Conservation (phyloP, 2,113 vertebrate species). For the Nicator chloris region DNA sequence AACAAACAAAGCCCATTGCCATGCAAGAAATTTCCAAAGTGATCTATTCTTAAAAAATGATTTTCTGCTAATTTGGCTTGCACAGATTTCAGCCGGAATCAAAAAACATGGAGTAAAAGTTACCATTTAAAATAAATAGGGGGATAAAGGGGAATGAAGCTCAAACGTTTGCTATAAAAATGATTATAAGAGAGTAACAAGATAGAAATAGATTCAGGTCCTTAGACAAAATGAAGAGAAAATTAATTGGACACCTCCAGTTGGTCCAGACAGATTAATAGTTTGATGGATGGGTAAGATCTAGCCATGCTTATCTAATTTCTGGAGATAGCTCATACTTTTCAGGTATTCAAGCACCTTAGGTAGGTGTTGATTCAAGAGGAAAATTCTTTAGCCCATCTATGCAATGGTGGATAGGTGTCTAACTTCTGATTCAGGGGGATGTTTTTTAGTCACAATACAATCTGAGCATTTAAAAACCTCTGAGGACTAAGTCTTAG, state of each 20-base stretch:
- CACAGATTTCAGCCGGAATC: background rate
- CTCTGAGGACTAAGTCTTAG: background rate
- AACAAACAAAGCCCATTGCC: background rate
- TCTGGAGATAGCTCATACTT: background rate
- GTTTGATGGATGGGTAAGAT: background rate
- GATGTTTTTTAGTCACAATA: background rate
- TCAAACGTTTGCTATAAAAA: background rate
- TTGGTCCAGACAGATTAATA: background rate
- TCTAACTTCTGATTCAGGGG: background rate
- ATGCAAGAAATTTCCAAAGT: background rate
- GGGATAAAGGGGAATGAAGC: background rate
- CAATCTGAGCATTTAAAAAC: fast-evolving
- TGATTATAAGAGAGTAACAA: background rate
- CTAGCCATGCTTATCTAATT: background rate
- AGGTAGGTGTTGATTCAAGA: background rate
- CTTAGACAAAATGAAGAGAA: background rate
- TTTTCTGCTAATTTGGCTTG: background rate
- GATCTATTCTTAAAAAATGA: background rate
- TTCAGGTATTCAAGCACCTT: background rate
- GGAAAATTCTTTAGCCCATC: background rate
- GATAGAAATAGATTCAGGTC: background rate
- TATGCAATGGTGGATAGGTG: background rate
- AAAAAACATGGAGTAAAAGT: background rate
- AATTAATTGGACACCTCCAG: background rate
- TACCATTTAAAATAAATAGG: background rate